Evolutionary conservation across 1,140 invertebrate species (phyloP), one percentile per base, ranked within the genome.

Genomic region (Eupeodes corollae): DNA sequence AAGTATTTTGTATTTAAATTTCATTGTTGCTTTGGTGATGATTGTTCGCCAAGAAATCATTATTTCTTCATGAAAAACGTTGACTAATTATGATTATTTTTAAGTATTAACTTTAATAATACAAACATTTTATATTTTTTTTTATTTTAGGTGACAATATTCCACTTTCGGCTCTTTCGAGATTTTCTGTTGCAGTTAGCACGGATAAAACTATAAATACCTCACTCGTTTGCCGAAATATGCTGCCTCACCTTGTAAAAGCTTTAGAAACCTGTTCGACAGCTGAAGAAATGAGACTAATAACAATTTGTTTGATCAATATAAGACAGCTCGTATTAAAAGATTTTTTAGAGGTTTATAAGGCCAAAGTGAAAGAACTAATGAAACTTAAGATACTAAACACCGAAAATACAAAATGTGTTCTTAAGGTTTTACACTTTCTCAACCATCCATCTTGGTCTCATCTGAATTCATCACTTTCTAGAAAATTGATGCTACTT

Each of bases 301-400:
- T 68, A 1, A 56, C 64, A 21, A 63, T 60, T 9, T 62, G 62
- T 21, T 42, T 68, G 1, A 56, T 65, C 13, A 61, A 65, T 26
- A 44, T 67, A 5, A 56, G 62, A 45, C 18, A 39, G 11, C 38
- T 68, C 2, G 51, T 67, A 10, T 45, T 53, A 19, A 39, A 44
- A 5, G 53, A 63, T 1, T 41, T 58, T 5, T 32, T 68, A 11
- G 18, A 44, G 0, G 21, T 12, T 9, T 67, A 51, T n/a, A 65
- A 68, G 32, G 3, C 12, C 6, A 55, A 51, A 9, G 44, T 63
- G 1, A 2, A 15, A 1, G 30, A 52, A n/a, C 14, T 65, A 30
- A 41, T 67, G 6, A 19, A 51, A 6, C 18, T 15, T 6, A 48
- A 50, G 1, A 42, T 46, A 9, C 26, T 68, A 0, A 56, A 41